Percentiles rank a stretch among this genome's conserved stretches.
phyloP scores from a whole-genome alignment of 2,888 invertebrate species.

The Drosophila longiperda region DNA sequence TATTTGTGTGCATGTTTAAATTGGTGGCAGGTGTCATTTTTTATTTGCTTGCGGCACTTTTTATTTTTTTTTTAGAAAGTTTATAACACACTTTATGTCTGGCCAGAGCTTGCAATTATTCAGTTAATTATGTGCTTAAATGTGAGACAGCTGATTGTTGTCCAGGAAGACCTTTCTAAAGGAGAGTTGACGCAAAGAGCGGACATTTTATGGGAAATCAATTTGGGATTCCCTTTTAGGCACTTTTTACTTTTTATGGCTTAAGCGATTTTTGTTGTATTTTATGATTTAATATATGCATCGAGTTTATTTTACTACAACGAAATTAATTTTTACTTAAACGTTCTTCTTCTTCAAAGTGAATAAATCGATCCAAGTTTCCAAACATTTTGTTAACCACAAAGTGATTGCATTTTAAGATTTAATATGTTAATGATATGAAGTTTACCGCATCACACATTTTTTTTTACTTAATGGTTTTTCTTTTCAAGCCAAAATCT shows the following conservation, averaged over 20 bases:
- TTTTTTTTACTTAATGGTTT: not conserved
- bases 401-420: not conserved
- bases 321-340: not conserved
- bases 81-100: constrained; percentile 24
- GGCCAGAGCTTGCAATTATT: constrained; percentile 24
- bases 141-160: constrained; percentile 22
- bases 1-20: constrained; percentile 26
- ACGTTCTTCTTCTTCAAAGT: not conserved
- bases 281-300: not conserved
- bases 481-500: not conserved
- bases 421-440: not conserved
- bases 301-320: not conserved
- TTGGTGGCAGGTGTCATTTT: constrained; percentile 62
- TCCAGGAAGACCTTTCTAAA: constrained; percentile 10
- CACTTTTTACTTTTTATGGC: not conserved
- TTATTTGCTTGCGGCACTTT: not conserved
- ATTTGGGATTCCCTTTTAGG: not conserved
- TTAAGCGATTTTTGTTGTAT: not conserved
- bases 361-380: not conserved
- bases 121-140: constrained; percentile 54
- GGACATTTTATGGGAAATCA: not conserved
- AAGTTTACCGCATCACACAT: not conserved
- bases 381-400: too few species aligned
- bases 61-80: constrained; percentile 63
- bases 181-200: not conserved